These are phyloP conservation scores for Ceratina japonica DNA, from an alignment of 1,140 invertebrate genomes.

Conservation along the genomic window DNA sequence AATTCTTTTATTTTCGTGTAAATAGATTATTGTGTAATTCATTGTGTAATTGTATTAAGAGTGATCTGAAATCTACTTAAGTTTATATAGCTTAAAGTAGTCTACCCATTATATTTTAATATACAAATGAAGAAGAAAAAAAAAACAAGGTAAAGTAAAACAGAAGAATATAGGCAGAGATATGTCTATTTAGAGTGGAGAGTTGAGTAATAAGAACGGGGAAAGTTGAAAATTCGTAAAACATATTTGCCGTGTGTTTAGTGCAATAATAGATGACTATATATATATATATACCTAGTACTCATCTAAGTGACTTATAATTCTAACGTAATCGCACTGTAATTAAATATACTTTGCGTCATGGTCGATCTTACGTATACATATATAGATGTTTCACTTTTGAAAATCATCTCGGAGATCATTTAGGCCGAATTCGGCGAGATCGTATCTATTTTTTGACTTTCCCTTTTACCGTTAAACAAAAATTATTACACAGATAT, in stretches of 20 bases:
- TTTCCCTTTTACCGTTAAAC: constrained; percentile 9
- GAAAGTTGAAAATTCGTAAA: constrained; percentile 38
- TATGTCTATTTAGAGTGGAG: too few species aligned
- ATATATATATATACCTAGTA: not conserved
- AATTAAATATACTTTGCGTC: constrained; percentile 13
- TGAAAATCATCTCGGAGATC: not conserved
- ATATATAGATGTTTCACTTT: not conserved
- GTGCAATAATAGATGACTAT: constrained; percentile 26
- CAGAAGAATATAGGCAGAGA: too few species aligned
- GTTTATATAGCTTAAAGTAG: constrained; percentile 59
- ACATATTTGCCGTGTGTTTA: constrained; percentile 26
- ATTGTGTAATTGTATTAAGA: constrained; percentile 53
- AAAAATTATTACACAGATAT: constrained; percentile 16
- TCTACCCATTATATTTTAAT: constrained; percentile 55
- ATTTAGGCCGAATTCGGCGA: not conserved
- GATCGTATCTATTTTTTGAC: constrained; percentile 6
- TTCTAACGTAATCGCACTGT: not conserved
- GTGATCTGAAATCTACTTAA: constrained; percentile 76
- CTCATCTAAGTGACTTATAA: not conserved
- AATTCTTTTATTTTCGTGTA: constrained; percentile 61
- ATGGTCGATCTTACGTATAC: not conserved
- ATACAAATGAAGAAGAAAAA: constrained; percentile 42
- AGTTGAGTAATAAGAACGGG: constrained; percentile 15
- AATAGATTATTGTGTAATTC: constrained; percentile 55
- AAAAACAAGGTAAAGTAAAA: constrained; percentile 7